These are phyloP conservation scores for Tangara arthus DNA, from an alignment of 2,797 vertebrate genomes.

Conservation along the genomic window DNA sequence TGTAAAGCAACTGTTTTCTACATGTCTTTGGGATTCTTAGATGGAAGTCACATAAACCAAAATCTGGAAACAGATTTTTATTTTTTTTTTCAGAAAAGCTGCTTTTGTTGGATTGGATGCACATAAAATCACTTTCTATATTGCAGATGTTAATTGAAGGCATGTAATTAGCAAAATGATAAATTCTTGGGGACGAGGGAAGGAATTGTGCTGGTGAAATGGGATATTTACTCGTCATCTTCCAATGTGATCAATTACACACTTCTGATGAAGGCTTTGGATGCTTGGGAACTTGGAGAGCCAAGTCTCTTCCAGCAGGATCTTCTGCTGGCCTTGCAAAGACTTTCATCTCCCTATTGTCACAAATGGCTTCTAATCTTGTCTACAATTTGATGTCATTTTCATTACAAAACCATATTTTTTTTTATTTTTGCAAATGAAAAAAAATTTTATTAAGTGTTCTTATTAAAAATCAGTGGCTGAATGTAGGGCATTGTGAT, in stretches of 20 bases:
- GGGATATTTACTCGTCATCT: background rate
- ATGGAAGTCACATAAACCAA: background rate
- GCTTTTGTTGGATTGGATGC: background rate
- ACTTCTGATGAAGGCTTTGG: background rate
- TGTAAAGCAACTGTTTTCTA: background rate
- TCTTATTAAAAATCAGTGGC: background rate
- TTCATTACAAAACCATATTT: background rate
- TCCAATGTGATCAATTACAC: background rate
- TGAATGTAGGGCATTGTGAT: background rate
- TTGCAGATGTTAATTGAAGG: constrained; percentile 41
- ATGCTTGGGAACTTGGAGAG: background rate
- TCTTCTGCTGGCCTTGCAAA: background rate
- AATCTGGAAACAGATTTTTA: background rate
- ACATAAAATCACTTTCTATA: constrained; percentile 34
- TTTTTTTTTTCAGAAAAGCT: background rate
- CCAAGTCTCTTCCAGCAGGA: background rate
- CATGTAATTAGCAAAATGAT: background rate
- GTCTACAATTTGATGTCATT: background rate
- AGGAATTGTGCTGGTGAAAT: background rate
- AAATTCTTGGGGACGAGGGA: background rate
- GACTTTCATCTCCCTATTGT: background rate
- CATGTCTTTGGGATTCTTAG: background rate
- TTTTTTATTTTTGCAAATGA: background rate
- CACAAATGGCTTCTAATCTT: background rate
- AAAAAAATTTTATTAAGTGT: background rate